Evolutionary conservation across 2,797 vertebrate genomes (phyloP), one percentile per base, ranked within the genome.

Genomic region (Muscicapa striata): DNA sequence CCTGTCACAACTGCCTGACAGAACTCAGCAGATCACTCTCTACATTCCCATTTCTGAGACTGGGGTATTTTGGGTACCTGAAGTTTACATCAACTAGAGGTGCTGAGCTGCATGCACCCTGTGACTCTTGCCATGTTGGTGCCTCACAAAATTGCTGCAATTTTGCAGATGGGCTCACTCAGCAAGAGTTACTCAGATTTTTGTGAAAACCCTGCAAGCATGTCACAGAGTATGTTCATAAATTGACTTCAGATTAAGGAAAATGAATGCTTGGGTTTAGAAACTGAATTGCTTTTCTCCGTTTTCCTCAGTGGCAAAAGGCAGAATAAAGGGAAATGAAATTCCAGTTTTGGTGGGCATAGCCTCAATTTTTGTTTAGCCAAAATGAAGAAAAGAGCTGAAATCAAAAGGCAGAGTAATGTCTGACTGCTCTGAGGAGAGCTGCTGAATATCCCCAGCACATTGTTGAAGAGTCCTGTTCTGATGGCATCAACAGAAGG

Each of bases 371-470:
- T 94, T 81, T 85, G n/a, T 92, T 84, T 62, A 83, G 72, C n/a
- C 48, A 86, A 95, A 93, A 91, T 92, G 55, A 92, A 93, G 83
- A 96, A 75, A 15, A 89, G 75, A 92, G 11, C 34, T 40, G 48
- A 85, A 69, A 69, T 46, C 55, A 54, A 48, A 48, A 41, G 11
- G 34, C 29, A 68, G 34, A 89, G 40, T 34, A 70, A 54, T 15
- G 13, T 72, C 62, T 89, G 74, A 74, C 64, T 46, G n/a, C 75
- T 95, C 61, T 64, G 92, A 95, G 88, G 54, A 78, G 81, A 90
- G 36, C 5, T 92, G 46, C 57, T 81, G 88, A 93, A 10, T 58
- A 70, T 73, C 96, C 95, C 64, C 92, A 64, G 41, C 34, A 40
- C 27, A 41, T 34, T 73, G 86, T 75, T 94, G 75, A 93, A 9